A percentile compares a stretch with the other conserved stretches of the same genome.
These are phyloP conservation scores for Pseudorhombus dupliciocellatus DNA, from an alignment of 2,113 vertebrate species.

Conservation along the genomic window DNA sequence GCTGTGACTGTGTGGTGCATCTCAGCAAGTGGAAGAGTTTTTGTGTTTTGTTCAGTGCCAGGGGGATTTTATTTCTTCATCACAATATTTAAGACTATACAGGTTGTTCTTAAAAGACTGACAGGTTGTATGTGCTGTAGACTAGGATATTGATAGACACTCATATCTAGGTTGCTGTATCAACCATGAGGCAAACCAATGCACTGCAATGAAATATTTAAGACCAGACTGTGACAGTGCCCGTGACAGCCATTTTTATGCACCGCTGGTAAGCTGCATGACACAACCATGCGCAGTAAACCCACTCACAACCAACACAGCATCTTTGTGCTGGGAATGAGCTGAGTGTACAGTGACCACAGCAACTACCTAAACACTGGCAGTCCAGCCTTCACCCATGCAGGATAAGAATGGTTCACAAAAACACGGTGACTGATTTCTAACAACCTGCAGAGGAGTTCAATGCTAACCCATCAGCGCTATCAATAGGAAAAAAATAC, in stretches of 20 bases:
- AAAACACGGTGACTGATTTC: neutral
- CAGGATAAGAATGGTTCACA: neutral
- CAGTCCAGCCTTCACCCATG: neutral
- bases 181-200: neutral
- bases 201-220: constrained; percentile 3
- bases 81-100: neutral
- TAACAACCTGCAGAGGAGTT: constrained; percentile 15
- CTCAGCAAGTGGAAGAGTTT: no score
- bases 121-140: neutral
- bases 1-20: no score
- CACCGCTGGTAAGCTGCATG: constrained; percentile 9
- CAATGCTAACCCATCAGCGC: neutral
- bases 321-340: constrained; percentile 16
- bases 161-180: neutral
- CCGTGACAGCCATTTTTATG: constrained; percentile 8
- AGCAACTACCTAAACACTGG: neutral
- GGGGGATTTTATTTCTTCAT: neutral
- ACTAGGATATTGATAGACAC: neutral
- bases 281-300: constrained; percentile 41
- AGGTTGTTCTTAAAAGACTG: neutral
- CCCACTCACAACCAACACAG: constrained; percentile 27
- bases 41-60: no score
- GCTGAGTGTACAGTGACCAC: neutral
- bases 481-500: neutral
- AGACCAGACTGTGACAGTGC: neutral